A percentile compares a stretch with the other conserved stretches of the same genome.
phyloP scores from a whole-genome alignment of 2,888 invertebrate genomes.

The Lycaena phlaeas region DNA sequence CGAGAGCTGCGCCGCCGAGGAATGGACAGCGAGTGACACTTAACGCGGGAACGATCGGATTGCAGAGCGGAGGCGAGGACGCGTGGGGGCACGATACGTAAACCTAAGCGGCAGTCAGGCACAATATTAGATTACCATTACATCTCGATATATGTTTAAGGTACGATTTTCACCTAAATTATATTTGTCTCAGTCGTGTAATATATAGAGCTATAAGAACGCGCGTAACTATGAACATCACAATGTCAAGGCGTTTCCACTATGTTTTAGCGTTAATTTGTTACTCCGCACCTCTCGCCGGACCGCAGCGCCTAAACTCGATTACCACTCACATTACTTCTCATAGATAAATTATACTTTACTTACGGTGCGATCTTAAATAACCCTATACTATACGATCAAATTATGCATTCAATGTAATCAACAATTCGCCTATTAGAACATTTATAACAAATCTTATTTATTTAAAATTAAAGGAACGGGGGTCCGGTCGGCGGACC shows the following conservation, averaged over 20 bases:
- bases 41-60: slow-evolving; percentile 59
- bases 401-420: slow-evolving; percentile 64
- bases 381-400: slow-evolving; percentile 71
- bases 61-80: slow-evolving; percentile 30
- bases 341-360: slow-evolving; percentile 69
- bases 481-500: slow-evolving; percentile 31
- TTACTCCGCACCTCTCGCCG: slow-evolving; percentile 60
- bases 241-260: slow-evolving; percentile 57
- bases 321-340: slow-evolving; percentile 57
- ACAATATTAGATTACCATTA: slow-evolving; percentile 37
- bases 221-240: slow-evolving; percentile 64
- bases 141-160: slow-evolving; percentile 30
- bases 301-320: slow-evolving; percentile 57
- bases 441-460: slow-evolving; percentile 61
- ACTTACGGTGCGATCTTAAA: slow-evolving; percentile 72
- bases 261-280: slow-evolving; percentile 58
- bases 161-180: slow-evolving; percentile 38
- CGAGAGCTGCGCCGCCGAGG: slow-evolving; percentile 31
- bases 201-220: slow-evolving; percentile 56
- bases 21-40: slow-evolving; percentile 62
- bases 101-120: slow-evolving; percentile 55
- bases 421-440: slow-evolving; percentile 65
- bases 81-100: slow-evolving; percentile 31
- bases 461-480: slow-evolving; percentile 28
- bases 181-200: slow-evolving; percentile 41